A percentile compares a stretch with the other conserved stretches of the same genome.
phyloP scores from a whole-genome alignment of 1,140 invertebrate species.

The Probaryconus sp. region DNA sequence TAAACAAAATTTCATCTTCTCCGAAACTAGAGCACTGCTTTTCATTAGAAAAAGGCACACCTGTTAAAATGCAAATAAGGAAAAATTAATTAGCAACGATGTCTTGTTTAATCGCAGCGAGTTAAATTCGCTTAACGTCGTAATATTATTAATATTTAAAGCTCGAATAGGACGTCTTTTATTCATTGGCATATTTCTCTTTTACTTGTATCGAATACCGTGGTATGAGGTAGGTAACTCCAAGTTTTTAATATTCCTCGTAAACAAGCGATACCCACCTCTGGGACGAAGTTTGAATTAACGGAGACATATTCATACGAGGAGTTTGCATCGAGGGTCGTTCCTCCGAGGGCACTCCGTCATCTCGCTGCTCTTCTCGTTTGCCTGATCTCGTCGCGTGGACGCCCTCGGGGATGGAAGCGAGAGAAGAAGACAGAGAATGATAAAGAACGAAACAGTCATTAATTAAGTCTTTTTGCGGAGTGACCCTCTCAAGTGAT shows the following conservation, averaged over 20 bases:
- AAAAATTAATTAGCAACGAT: too few relatives aligned
- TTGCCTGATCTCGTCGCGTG: constrained; percentile 67
- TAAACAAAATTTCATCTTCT: too few relatives aligned
- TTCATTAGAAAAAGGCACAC: too few relatives aligned
- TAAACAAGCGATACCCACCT: constrained; percentile 75
- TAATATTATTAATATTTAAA: constrained; percentile 28
- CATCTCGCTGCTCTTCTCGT: constrained; percentile 75
- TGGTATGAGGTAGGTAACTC: constrained; percentile 59
- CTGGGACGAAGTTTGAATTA: constrained; percentile 79
- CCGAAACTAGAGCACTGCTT: too few relatives aligned
- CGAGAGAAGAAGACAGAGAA: constrained; percentile 64
- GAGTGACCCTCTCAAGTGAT: constrained; percentile 76
- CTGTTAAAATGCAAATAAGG: too few relatives aligned
- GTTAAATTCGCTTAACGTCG: too few relatives aligned
- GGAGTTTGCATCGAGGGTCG: constrained; percentile 79
- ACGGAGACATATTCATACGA: constrained; percentile 79
- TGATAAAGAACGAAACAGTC: constrained; percentile 64
- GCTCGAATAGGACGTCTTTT: constrained; percentile 40
- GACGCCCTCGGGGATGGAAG: constrained; percentile 72
- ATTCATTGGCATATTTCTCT: constrained; percentile 59
- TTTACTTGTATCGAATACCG: constrained; percentile 45
- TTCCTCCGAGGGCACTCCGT: constrained; percentile 78
- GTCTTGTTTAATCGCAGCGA: too few relatives aligned
- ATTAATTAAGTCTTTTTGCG: constrained; percentile 79
- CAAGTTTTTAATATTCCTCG: constrained; percentile 78